A percentile compares a stretch with the other conserved stretches of the same genome.
Evolutionary conservation across 2,888 invertebrate genomes (phyloP).

Genomic region (Crepidodera aurea): DNA sequence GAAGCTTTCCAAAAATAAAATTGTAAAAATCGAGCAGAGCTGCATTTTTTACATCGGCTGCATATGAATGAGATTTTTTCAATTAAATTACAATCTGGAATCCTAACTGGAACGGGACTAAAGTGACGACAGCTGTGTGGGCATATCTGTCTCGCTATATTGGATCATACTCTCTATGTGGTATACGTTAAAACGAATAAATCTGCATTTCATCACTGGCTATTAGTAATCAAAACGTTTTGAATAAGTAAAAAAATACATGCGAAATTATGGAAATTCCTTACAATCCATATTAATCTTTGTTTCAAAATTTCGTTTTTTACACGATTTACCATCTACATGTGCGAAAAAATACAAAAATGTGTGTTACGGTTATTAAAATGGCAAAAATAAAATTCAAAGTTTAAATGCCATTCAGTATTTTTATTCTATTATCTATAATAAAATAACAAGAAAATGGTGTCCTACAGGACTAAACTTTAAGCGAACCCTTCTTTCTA

Average conservation of each 20-base stretch:
- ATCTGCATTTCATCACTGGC: slow-evolving; percentile 50
- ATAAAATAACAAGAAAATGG: too few relatives aligned
- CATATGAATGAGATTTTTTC: slow-evolving; percentile 64
- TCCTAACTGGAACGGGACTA: slow-evolving; percentile 49
- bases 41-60: slow-evolving; percentile 61
- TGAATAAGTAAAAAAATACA: slow-evolving; percentile 4
- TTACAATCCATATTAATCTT: not conserved
- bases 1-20: slow-evolving; percentile 56
- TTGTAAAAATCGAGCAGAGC: slow-evolving; percentile 55
- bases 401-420: too few relatives aligned
- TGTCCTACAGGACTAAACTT: too few relatives aligned
- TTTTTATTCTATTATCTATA: too few relatives aligned
- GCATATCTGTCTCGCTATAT: slow-evolving; percentile 37
- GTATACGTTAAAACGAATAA: slow-evolving; percentile 43
- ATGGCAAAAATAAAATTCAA: too few relatives aligned
- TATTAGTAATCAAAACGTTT: slow-evolving; percentile 45
- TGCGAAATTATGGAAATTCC: slow-evolving; percentile 1
- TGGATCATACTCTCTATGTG: slow-evolving; percentile 32
- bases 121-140: slow-evolving; percentile 53
- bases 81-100: slow-evolving; percentile 62
- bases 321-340: too few relatives aligned
- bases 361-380: too few relatives aligned
- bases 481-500: too few relatives aligned
- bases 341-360: too few relatives aligned
- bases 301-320: too few relatives aligned